Percentiles rank a stretch among this genome's conserved stretches.
Evolutionary conservation across 2,797 vertebrate species (phyloP).

Genomic region (Scolopax bukidnonensis): DNA sequence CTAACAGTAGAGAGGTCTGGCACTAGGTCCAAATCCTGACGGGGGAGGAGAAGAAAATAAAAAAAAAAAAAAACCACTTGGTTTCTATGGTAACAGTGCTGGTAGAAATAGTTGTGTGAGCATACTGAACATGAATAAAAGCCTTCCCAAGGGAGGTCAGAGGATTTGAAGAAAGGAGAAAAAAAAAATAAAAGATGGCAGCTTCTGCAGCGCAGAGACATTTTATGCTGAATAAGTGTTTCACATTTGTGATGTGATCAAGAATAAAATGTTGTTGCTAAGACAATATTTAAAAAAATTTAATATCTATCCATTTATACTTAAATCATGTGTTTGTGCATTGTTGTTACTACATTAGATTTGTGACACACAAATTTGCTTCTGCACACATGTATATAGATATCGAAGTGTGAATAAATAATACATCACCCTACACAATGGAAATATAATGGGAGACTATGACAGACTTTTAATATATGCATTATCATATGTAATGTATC

Average conservation of each 20-base stretch:
- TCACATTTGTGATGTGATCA: constrained; percentile 19
- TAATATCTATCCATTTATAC: not conserved
- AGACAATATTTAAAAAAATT: not conserved
- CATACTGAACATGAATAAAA: constrained; percentile 80
- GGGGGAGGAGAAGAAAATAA: constrained; percentile 19
- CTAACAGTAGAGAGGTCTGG: constrained; percentile 72
- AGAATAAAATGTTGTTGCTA: not conserved
- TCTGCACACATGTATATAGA: not conserved
- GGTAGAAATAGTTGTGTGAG: constrained; percentile 77
- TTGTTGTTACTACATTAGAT: not conserved
- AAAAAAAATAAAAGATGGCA: not conserved
- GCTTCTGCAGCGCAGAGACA: constrained; percentile 3
- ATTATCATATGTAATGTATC: constrained; percentile 13
- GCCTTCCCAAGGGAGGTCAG: constrained; percentile 79
- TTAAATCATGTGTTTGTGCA: not conserved
- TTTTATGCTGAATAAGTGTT: constrained; percentile 75
- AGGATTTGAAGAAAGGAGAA: constrained; percentile 62
- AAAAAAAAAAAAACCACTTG: not conserved
- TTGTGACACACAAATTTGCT: not conserved
- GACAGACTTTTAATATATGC: not conserved
- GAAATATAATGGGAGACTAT: not conserved
- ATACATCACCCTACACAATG: not conserved
- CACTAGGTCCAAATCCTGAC: constrained; percentile 65
- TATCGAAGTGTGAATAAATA: not conserved
- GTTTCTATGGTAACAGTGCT: constrained; percentile 84